These are phyloP conservation scores for Hypena proboscidalis DNA, from an alignment of 2,888 invertebrate genomes.

Conservation along the genomic window DNA sequence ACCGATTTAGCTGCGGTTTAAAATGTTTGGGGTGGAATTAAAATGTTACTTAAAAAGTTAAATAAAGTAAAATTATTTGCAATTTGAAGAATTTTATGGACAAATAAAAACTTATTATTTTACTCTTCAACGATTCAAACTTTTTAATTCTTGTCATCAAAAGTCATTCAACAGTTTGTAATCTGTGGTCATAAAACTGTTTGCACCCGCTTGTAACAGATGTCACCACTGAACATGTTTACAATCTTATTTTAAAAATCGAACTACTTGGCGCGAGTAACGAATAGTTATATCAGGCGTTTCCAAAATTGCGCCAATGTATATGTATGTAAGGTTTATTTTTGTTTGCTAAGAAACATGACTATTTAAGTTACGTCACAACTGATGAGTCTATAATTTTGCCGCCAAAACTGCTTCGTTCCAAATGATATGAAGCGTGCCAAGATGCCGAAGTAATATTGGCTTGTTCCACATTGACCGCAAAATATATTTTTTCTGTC, in stretches of 20 bases:
- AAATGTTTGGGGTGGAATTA: too few relatives aligned
- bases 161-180: constrained; percentile 10
- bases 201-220: constrained; percentile 20
- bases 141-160: constrained; percentile 7
- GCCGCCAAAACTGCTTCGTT: constrained; percentile 68
- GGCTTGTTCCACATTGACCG: constrained; percentile 57
- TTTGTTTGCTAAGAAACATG: constrained; percentile 4
- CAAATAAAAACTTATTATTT: constrained; percentile 2
- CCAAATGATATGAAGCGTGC: constrained; percentile 61
- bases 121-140: constrained; percentile 8
- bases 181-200: background rate
- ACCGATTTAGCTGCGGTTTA: too few relatives aligned
- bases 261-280: constrained; percentile 11
- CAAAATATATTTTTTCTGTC: constrained; percentile 18
- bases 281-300: background rate
- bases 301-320: background rate
- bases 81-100: constrained; percentile 2
- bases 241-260: background rate
- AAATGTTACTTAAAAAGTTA: background rate
- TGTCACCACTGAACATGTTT: constrained; percentile 22
- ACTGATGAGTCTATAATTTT: constrained; percentile 62
- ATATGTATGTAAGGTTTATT: constrained; percentile 11
- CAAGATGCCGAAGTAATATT: constrained; percentile 59
- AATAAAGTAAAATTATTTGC: background rate
- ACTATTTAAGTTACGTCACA: constrained; percentile 21